phyloP scores from a whole-genome alignment of 2,113 vertebrate genomes.

The Corydoras maculifer region DNA sequence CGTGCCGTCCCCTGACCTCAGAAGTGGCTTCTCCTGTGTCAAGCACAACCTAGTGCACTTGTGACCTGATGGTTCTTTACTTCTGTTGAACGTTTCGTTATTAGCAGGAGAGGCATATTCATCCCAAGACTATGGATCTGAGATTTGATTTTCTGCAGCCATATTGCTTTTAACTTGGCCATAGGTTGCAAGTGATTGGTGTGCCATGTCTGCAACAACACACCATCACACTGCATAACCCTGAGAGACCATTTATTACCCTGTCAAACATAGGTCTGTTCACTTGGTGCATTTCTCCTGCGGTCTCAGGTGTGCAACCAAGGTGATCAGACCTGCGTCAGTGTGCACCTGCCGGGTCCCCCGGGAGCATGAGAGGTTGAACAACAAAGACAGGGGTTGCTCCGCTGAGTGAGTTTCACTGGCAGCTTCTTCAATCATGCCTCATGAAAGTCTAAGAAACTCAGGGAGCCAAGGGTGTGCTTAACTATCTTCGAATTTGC shows the following conservation, averaged over 20 bases:
- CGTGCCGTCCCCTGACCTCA: slow-evolving; percentile 31
- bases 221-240: slow-evolving; percentile 56
- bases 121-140: no score
- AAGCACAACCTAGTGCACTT: slow-evolving; percentile 35
- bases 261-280: slow-evolving; percentile 54
- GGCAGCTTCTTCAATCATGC: slow-evolving; percentile 58
- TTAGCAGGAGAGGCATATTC: no score
- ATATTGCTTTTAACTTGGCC: slow-evolving; percentile 31
- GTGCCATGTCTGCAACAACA: slow-evolving; percentile 61
- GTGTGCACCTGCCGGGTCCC: slow-evolving; percentile 60
- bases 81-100: no score
- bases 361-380: slow-evolving; percentile 50
- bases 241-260: slow-evolving; percentile 61
- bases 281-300: slow-evolving; percentile 47
- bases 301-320: slow-evolving; percentile 52
- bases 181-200: slow-evolving; percentile 57
- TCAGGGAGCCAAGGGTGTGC: slow-evolving; percentile 22
- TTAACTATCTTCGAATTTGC: slow-evolving; percentile 30
- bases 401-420: slow-evolving; percentile 52
- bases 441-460: slow-evolving; percentile 35
- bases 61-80: slow-evolving; percentile 10
- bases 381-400: slow-evolving; percentile 54
- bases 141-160: neutral
- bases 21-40: slow-evolving; percentile 28
- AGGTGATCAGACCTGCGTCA: slow-evolving; percentile 69